A percentile compares a stretch with the other conserved stretches of the same genome.
These are phyloP conservation scores for Polypterus senegalus DNA, from an alignment of 2,113 vertebrate species.

Conservation along the genomic window DNA sequence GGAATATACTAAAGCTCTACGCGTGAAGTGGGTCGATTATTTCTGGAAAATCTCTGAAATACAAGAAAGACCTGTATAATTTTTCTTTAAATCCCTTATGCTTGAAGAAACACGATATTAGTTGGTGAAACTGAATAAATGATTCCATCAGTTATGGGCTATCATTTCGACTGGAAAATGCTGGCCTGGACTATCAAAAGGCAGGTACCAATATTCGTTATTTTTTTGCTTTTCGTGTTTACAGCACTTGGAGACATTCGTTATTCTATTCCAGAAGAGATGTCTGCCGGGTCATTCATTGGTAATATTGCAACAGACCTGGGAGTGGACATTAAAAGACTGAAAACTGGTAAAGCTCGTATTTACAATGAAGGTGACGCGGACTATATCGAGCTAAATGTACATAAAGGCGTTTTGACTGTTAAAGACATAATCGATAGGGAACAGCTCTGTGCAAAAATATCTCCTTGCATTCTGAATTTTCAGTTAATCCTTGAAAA, in stretches of 20 bases:
- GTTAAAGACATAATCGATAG: conserved; percentile 46
- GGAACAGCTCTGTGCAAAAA: conserved; percentile 38
- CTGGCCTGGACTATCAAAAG: neutral
- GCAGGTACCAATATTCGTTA: neutral
- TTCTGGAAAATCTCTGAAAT: too few relatives aligned
- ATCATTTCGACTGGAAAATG: neutral
- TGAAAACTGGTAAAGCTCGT: conserved; percentile 20
- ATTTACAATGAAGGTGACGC: conserved; percentile 20
- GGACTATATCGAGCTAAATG: conserved; percentile 26
- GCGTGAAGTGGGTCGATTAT: too few relatives aligned
- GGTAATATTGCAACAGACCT: conserved; percentile 19
- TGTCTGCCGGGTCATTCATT: neutral
- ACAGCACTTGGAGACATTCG: neutral
- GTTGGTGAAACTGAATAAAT: too few relatives aligned
- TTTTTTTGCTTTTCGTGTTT: neutral
- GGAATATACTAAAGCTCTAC: too few relatives aligned
- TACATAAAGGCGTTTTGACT: conserved; percentile 39
- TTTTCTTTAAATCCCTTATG: too few relatives aligned
- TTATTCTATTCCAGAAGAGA: conserved; percentile 9
- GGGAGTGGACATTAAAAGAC: conserved; percentile 19
- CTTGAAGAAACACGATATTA: too few relatives aligned
- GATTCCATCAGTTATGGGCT: too few relatives aligned
- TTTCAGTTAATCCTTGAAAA: conserved; percentile 48
- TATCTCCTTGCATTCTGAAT: conserved; percentile 34
- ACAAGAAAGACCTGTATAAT: too few relatives aligned